phyloP scores from a whole-genome alignment of 2,797 vertebrate species.

The Anguilla pacifica region DNA sequence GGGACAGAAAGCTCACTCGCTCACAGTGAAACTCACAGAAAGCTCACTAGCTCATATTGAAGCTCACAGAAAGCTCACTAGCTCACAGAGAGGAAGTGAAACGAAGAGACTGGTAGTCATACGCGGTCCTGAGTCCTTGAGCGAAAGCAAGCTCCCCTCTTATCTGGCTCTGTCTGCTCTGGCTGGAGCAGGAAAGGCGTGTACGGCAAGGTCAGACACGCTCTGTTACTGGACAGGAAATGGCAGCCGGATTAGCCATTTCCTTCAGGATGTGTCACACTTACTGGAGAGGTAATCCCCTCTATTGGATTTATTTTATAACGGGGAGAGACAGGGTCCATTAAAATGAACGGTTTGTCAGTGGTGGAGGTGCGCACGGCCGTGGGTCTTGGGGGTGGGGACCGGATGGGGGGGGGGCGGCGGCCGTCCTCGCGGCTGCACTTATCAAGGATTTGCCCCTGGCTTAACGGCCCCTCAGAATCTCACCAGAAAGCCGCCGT shows the following conservation, averaged over 20 bases:
- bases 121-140: neutral
- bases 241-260: conserved; percentile 36
- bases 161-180: neutral
- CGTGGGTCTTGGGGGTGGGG: conserved; percentile 15
- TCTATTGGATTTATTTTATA: conserved; percentile 44
- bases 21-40: too few species aligned
- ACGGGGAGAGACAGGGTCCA: conserved; percentile 27
- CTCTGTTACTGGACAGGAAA: conserved; percentile 1
- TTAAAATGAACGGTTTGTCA: conserved; percentile 36
- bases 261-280: conserved; percentile 31
- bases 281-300: conserved; percentile 30
- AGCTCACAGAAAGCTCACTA: neutral
- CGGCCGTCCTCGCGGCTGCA: neutral
- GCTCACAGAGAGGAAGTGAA: neutral
- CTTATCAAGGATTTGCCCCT: neutral
- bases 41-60: neutral
- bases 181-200: conserved; percentile 42
- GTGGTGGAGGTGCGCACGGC: conserved; percentile 19
- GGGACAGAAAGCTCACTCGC: neutral
- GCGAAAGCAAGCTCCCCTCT: neutral
- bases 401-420: neutral
- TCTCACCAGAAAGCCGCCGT: neutral
- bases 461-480: neutral
- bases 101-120: neutral
- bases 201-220: conserved; percentile 33